Conservation (phyloP, 2,113 vertebrate species). For the Crotophaga sulcirostris region DNA sequence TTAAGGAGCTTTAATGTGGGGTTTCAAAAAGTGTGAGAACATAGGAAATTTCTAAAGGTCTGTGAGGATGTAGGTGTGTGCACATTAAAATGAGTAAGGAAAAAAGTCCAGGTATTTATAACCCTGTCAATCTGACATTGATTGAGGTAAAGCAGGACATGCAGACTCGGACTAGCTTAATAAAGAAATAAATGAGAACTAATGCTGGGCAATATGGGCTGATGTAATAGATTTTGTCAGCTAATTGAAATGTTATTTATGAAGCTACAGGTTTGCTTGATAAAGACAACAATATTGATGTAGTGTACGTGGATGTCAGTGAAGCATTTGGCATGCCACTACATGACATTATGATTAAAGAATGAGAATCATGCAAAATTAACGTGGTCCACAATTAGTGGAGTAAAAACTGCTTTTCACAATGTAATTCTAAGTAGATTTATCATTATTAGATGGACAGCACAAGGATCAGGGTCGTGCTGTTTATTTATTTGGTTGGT, state of each 20-base stretch:
- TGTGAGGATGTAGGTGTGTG: background rate
- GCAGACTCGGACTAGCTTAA: background rate
- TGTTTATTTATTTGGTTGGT: background rate
- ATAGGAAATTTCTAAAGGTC: background rate
- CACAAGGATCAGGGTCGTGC: background rate
- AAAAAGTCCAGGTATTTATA: background rate
- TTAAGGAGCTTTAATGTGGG: background rate
- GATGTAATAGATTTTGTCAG: slow-evolving; percentile 42
- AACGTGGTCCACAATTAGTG: background rate
- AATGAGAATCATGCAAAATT: slow-evolving; percentile 6
- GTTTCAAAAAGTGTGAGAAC: background rate
- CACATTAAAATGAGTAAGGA: background rate
- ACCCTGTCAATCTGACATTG: background rate
- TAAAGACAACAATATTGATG: background rate
- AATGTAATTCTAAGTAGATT: slow-evolving; percentile 1
- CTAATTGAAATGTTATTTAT: slow-evolving; percentile 57
- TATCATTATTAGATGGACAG: background rate
- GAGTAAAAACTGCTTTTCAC: slow-evolving; percentile 25
- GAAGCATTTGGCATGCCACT: slow-evolving; percentile 10
- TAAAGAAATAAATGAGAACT: slow-evolving; percentile 41
- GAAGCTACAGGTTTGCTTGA: slow-evolving; percentile 29
- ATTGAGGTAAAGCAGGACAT: background rate
- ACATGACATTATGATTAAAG: slow-evolving; percentile 26
- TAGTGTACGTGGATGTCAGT: background rate
- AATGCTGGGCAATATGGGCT: slow-evolving; percentile 11